These are phyloP conservation scores for Scaptomyza reducta DNA, from an alignment of 2,888 invertebrate genomes.

Conservation along the genomic window DNA sequence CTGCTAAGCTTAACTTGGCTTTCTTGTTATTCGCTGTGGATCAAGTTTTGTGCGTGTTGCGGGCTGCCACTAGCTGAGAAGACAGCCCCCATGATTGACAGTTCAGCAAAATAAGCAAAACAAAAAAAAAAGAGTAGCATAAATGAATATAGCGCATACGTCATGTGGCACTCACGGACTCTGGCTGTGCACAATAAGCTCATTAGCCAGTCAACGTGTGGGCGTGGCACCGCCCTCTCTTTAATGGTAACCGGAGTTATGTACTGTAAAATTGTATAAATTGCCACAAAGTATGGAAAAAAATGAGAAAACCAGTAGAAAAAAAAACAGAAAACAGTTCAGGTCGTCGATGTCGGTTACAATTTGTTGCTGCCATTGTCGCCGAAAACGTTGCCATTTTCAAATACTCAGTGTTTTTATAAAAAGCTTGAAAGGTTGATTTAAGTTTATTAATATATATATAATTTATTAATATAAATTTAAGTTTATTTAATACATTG, in stretches of 20 bases:
- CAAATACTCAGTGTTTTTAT: not conserved
- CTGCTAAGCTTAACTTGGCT: slow-evolving; percentile 8
- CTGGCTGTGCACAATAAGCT: slow-evolving; percentile 22
- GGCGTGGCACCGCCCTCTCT: slow-evolving; percentile 16
- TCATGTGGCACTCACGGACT: slow-evolving; percentile 54
- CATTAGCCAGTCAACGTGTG: slow-evolving; percentile 51
- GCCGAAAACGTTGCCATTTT: slow-evolving; percentile 36
- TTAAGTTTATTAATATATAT: too few species aligned
- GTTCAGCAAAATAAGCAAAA: slow-evolving; percentile 42
- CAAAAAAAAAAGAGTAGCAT: slow-evolving; percentile 33
- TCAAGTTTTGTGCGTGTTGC: slow-evolving; percentile 29
- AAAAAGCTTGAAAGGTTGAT: not conserved
- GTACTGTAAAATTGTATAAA: slow-evolving; percentile 67
- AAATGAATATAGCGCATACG: slow-evolving; percentile 69
- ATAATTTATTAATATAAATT: too few species aligned
- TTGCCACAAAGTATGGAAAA: slow-evolving; percentile 31
- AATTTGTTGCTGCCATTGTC: slow-evolving; percentile 39
- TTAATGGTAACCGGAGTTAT: slow-evolving; percentile 37
- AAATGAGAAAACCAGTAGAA: slow-evolving; percentile 11
- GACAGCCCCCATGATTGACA: slow-evolving; percentile 38
- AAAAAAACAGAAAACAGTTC: slow-evolving; percentile 24
- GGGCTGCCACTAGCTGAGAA: slow-evolving; percentile 40
- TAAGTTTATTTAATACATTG: too few species aligned
- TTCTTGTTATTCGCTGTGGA: slow-evolving; percentile 9
- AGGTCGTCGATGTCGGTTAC: slow-evolving; percentile 48